These are phyloP conservation scores for Cherax destructor DNA, from an alignment of 1,140 invertebrate species.

Conservation along the genomic window DNA sequence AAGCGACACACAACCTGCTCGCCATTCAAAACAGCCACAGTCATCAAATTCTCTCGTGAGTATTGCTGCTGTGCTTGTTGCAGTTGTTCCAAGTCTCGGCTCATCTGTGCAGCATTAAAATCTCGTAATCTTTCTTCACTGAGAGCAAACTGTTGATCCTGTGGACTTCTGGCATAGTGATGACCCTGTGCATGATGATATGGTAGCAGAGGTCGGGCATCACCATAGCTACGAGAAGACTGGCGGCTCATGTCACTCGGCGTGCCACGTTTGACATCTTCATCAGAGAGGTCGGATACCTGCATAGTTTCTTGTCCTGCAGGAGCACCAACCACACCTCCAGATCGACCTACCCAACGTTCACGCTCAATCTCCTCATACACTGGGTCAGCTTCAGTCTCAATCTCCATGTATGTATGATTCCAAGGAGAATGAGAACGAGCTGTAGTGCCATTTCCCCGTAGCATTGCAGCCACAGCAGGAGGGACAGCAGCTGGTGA, in stretches of 20 bases:
- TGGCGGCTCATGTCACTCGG: constrained; percentile 84
- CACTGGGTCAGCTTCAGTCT: constrained; percentile 84
- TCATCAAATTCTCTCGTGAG: constrained; percentile 76
- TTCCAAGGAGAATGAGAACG: constrained; percentile 77
- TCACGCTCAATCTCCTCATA: constrained; percentile 87
- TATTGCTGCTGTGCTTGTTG: constrained; percentile 69
- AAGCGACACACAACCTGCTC: constrained; percentile 89
- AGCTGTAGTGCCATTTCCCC: constrained; percentile 44
- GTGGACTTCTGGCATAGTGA: constrained; percentile 56
- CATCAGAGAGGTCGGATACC: constrained; percentile 87
- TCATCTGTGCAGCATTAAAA: constrained; percentile 71
- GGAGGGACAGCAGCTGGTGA: constrained; percentile 54
- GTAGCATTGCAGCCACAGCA: constrained; percentile 47
- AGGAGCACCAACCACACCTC: constrained; percentile 17
- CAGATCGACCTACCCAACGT: constrained; percentile 73
- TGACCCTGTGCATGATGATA: constrained; percentile 74
- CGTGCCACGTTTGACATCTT: constrained; percentile 83
- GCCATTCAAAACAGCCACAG: constrained; percentile 87
- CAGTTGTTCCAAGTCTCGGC: constrained; percentile 66
- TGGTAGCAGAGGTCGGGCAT: constrained; percentile 85
- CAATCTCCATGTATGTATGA: constrained; percentile 82
- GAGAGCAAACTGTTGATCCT: constrained; percentile 62
- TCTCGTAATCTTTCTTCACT: constrained; percentile 71
- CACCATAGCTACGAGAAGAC: constrained; percentile 86
- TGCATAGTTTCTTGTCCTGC: constrained; percentile 74